These are phyloP conservation scores for Trichopoda pennipes DNA, from an alignment of 2,888 invertebrate species.

Conservation along the genomic window DNA sequence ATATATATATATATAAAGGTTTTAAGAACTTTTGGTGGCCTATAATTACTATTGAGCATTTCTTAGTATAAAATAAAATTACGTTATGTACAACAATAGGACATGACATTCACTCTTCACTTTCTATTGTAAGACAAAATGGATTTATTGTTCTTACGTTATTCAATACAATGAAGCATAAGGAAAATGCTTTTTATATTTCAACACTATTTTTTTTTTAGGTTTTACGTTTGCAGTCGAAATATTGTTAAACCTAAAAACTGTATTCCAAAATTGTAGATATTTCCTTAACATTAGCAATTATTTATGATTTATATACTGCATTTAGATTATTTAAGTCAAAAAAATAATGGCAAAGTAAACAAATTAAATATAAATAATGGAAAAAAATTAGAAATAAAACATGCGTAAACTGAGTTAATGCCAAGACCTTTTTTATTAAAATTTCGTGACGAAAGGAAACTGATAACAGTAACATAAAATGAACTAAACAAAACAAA, in stretches of 20 bases:
- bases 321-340: constrained; percentile 3
- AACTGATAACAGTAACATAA: constrained; percentile 26
- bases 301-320: constrained; percentile 64
- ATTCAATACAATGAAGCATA: too few relatives aligned
- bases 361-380: not conserved
- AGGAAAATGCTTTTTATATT: too few relatives aligned
- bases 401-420: constrained; percentile 11
- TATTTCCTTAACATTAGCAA: constrained; percentile 62
- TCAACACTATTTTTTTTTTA: not conserved
- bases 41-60: too few relatives aligned
- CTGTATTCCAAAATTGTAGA: constrained; percentile 56
- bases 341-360: not conserved
- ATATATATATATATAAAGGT: too few relatives aligned
- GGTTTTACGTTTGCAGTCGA: not conserved
- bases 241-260: constrained; percentile 52
- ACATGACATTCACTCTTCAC: too few relatives aligned
- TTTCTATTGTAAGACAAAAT: too few relatives aligned
- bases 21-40: too few relatives aligned
- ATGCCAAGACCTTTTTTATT: constrained; percentile 33
- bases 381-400: constrained; percentile 6
- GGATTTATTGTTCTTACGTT: too few relatives aligned
- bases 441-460: constrained; percentile 28
- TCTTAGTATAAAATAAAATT: too few relatives aligned
- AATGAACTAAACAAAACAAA: not conserved
- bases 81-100: too few relatives aligned